Percentiles rank a stretch among this genome's conserved stretches.
These are phyloP conservation scores for Halocynthia aurantium DNA, from an alignment of 23 tunicate species.

Conservation along the genomic window DNA sequence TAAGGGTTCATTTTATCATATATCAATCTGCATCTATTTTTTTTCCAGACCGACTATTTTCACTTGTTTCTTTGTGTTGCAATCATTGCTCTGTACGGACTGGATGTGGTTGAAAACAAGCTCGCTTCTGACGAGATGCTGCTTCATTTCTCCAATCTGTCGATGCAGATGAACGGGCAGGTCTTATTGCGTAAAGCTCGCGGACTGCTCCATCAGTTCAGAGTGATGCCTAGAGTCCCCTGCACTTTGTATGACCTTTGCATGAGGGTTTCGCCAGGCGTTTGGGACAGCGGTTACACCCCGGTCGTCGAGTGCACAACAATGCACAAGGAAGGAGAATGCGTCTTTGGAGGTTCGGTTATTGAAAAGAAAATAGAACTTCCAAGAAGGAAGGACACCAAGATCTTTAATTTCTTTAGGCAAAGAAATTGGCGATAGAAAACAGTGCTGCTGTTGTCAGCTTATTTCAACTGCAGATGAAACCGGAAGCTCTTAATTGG, in stretches of 20 bases:
- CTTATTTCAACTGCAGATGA: no score
- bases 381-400: no score
- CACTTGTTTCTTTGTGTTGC: constrained; percentile 82
- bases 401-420: no score
- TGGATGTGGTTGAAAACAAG: constrained; percentile 45
- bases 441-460: no score
- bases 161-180: constrained; percentile 75
- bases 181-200: constrained; percentile 60
- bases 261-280: constrained; percentile 5
- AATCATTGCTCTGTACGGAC: constrained; percentile 57
- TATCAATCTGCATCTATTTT: background rate
- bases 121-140: constrained; percentile 81
- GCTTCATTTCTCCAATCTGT: constrained; percentile 58
- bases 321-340: background rate
- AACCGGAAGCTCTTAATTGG: no score
- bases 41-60: constrained; percentile 26
- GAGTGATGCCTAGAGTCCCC: constrained; percentile 21
- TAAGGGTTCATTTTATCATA: no score
- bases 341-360: background rate
- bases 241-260: constrained; percentile 55
- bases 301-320: background rate
- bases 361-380: no score
- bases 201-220: constrained; percentile 35
- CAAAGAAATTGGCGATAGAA: no score
- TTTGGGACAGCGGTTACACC: constrained; percentile 13